These are phyloP conservation scores for Parauchenoglanis punctatus DNA, from an alignment of 2,797 vertebrate species.

Conservation along the genomic window DNA sequence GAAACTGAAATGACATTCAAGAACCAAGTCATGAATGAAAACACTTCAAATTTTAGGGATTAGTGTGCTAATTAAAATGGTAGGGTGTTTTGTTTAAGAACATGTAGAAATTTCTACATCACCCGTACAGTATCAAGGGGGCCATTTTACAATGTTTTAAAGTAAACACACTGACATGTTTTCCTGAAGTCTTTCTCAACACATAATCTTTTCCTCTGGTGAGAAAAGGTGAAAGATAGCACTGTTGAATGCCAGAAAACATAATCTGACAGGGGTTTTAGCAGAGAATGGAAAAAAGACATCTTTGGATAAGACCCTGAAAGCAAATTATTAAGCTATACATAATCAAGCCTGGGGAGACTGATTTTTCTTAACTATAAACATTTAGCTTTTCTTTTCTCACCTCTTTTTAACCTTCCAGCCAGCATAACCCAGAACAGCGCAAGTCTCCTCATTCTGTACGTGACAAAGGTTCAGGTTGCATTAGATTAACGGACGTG, in stretches of 20 bases:
- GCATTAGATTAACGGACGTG: slow-evolving; percentile 52
- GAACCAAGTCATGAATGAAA: slow-evolving; percentile 34
- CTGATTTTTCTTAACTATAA: background rate
- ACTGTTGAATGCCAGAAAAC: slow-evolving; percentile 47
- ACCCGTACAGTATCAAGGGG: slow-evolving; percentile 52
- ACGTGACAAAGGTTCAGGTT: slow-evolving; percentile 53
- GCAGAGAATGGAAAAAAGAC: slow-evolving; percentile 42
- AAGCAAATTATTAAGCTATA: slow-evolving; percentile 44
- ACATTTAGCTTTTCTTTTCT: background rate
- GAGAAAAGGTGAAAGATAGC: slow-evolving; percentile 46
- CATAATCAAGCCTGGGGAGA: slow-evolving; percentile 12
- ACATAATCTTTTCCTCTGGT: slow-evolving; percentile 62
- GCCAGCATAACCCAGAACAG: slow-evolving; percentile 30
- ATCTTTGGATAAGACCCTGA: slow-evolving; percentile 45
- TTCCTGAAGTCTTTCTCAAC: slow-evolving; percentile 60
- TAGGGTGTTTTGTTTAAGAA: slow-evolving; percentile 51
- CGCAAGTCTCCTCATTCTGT: slow-evolving; percentile 20
- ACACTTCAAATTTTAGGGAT: slow-evolving; percentile 64
- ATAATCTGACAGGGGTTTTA: slow-evolving; percentile 46
- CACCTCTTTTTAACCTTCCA: background rate
- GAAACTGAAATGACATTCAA: slow-evolving; percentile 34
- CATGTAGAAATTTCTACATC: slow-evolving; percentile 60
- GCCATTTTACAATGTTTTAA: slow-evolving; percentile 60
- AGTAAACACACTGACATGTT: slow-evolving; percentile 63
- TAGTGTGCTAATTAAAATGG: slow-evolving; percentile 64